phyloP scores from a whole-genome alignment of 2,113 vertebrate species.

The Steatornis caripensis region DNA sequence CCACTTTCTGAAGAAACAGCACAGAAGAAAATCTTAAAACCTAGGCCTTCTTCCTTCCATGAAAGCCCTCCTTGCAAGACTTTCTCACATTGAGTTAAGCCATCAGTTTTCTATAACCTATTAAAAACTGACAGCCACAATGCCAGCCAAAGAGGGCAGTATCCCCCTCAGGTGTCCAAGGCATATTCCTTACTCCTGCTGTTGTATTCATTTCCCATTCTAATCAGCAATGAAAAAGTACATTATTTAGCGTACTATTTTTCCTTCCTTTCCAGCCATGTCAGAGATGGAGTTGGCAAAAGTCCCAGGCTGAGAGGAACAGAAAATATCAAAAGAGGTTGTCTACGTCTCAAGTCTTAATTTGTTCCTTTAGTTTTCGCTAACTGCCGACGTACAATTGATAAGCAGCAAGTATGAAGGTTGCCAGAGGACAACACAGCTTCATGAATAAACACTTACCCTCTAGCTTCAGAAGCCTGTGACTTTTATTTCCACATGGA shows the following conservation, averaged over 20 bases:
- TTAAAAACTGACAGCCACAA: not conserved
- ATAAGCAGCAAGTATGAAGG: not conserved
- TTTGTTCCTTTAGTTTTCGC: not conserved
- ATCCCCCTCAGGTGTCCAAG: not conserved
- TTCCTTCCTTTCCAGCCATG: constrained; percentile 38
- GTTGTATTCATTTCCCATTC: constrained; percentile 7
- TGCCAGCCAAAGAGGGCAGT: not conserved
- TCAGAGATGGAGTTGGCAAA: constrained; percentile 29
- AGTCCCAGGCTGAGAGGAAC: not conserved
- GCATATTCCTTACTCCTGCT: not conserved
- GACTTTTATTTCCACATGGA: not conserved
- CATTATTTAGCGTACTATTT: constrained; percentile 3
- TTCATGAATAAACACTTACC: not conserved
- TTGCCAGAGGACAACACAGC: not conserved
- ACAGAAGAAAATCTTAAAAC: not conserved
- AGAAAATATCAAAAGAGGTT: not conserved
- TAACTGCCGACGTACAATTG: not conserved
- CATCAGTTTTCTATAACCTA: not conserved
- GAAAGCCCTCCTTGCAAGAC: not conserved
- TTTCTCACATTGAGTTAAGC: not conserved
- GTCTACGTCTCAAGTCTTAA: not conserved
- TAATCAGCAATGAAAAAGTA: constrained; percentile 21
- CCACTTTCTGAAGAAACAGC: not conserved
- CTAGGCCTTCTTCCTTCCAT: not conserved
- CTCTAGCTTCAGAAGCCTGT: not conserved